A percentile compares a stretch with the other conserved stretches of the same genome.
Evolutionary conservation across 1,140 invertebrate genomes (phyloP).

Genomic region (Pseudomyrmex concolor): DNA sequence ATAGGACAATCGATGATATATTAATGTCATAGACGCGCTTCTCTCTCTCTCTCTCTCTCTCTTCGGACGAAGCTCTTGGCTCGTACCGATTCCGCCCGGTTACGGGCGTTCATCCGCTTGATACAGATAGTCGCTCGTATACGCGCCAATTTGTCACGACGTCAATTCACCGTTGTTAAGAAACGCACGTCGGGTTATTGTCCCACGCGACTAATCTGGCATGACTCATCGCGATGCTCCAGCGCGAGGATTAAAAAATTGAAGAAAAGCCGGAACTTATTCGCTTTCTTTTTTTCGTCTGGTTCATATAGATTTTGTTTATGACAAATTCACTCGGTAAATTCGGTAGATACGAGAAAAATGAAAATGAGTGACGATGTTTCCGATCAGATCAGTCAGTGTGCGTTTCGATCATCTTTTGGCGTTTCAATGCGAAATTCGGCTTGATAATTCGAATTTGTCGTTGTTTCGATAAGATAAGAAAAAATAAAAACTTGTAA

Average conservation of each 20-base stretch:
- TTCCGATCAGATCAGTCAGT: background rate
- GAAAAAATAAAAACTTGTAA: background rate
- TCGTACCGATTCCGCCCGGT: conserved; percentile 53
- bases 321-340: no score
- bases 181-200: conserved; percentile 38
- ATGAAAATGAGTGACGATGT: no score
- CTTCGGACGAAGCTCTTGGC: conserved; percentile 22
- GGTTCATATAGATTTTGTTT: background rate
- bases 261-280: background rate
- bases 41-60: background rate
- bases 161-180: conserved; percentile 43
- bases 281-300: background rate
- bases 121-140: conserved; percentile 48
- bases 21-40: conserved; percentile 72
- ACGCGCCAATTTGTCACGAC: conserved; percentile 51
- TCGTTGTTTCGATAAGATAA: background rate
- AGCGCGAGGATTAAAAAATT: background rate
- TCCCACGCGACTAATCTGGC: no score
- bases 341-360: no score
- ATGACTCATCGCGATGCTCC: background rate
- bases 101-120: conserved; percentile 41
- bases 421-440: no score
- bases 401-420: no score
- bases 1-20: conserved; percentile 77
- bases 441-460: no score